Evolutionary conservation across 1,140 invertebrate genomes (phyloP), one percentile per base, ranked within the genome.

Genomic region (Solen grandis): DNA sequence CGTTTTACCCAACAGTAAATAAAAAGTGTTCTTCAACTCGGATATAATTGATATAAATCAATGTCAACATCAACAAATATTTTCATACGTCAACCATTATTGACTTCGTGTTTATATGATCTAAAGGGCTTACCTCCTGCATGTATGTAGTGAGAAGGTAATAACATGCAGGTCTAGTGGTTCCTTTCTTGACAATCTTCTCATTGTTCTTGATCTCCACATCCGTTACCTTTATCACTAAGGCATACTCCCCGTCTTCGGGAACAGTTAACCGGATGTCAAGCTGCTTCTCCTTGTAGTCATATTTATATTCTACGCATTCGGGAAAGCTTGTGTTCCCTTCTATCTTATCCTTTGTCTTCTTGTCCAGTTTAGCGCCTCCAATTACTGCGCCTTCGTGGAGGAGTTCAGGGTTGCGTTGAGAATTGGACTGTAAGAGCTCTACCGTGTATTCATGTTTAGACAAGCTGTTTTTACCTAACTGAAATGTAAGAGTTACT

Each of bases 121-220:
- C n/a, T n/a, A n/a, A n/a, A n/a, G n/a, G n/a, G 29, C 59, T 62
- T 33, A 66, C 63, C 35, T 66, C 63, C 63, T 66, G 35, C 33
- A 36, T 35, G 35, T 35, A n/a, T 27, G 27, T 66, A 31, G 27
- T 66, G 63, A 78, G 63, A 0, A 78, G 25, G 69, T 78, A 78
- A 29, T 78, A 69, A 46, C 75, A 78, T 2, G 69, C 75, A 14
- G 41, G 5, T 59, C 35, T 69, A 19, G 55, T 69, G 27, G 75
- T 41, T n/a, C 29, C 55, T 22, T 68, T 68, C 31, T 57, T 69
- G 27, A 62, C 60, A 38, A 59, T 41, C 8, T 62, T 46, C 38
- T 66, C 5, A n/a, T 69, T 69, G 29, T 78, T 78, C 65, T 59
- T 78, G 16, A 68, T 57, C 33, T 68, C 65, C 75, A 78, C 59